phyloP scores from a whole-genome alignment of 2,113 vertebrate genomes.

The Campylomormyrus tamandua region DNA sequence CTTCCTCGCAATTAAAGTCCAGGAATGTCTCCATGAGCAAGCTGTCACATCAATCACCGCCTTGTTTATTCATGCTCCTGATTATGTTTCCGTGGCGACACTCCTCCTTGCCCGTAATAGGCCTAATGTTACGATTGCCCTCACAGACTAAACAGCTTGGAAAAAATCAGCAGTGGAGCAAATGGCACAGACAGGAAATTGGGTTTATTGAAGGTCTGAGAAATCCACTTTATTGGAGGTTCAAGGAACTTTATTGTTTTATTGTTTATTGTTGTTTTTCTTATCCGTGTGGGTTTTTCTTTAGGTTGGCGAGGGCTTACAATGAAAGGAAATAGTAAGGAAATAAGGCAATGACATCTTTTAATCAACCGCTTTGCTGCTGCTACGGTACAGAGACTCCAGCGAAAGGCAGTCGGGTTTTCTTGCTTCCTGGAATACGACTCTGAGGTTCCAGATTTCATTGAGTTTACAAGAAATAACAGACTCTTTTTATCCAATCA shows the following conservation, averaged over 20 bases:
- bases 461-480: slow-evolving; percentile 23
- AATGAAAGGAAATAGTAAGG: neutral
- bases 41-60: slow-evolving; percentile 47
- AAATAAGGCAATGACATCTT: neutral
- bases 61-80: slow-evolving; percentile 45
- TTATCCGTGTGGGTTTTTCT: neutral
- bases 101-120: slow-evolving; percentile 11
- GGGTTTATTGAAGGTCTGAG: neutral
- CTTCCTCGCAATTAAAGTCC: slow-evolving; percentile 38
- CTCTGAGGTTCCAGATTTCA: slow-evolving; percentile 20
- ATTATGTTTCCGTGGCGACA: slow-evolving; percentile 38
- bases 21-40: slow-evolving; percentile 31
- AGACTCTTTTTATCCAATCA: slow-evolving; percentile 26
- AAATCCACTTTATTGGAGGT: slow-evolving; percentile 2
- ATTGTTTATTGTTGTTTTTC: neutral
- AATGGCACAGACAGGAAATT: slow-evolving; percentile 1
- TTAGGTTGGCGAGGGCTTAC: neutral
- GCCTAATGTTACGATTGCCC: neutral
- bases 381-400: neutral
- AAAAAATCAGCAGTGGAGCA: neutral
- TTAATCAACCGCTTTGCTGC: neutral
- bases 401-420: slow-evolving; percentile 13
- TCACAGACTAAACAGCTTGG: slow-evolving; percentile 10
- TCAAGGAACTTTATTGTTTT: neutral
- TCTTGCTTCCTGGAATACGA: slow-evolving; percentile 12